These are phyloP conservation scores for Macrobrachium nipponense DNA, from an alignment of 1,140 invertebrate species.

Conservation along the genomic window DNA sequence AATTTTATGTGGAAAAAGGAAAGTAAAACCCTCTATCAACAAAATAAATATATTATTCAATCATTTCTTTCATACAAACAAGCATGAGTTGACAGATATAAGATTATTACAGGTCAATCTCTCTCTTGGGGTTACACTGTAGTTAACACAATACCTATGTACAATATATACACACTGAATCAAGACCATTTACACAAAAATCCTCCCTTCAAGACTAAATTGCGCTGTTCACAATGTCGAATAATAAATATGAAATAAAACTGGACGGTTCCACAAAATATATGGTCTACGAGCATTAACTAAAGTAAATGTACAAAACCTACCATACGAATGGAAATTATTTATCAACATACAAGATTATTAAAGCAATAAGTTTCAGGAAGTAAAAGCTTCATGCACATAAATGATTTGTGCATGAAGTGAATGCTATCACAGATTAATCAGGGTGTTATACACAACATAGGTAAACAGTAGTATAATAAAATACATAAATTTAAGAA, in stretches of 20 bases:
- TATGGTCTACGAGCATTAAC: not conserved
- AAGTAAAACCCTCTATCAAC: not conserved
- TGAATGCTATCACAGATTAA: conserved; percentile 13
- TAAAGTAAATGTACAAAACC: not conserved
- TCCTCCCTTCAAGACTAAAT: not conserved
- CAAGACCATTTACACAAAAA: not conserved
- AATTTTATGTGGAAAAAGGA: too few species aligned
- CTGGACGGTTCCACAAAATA: conserved; percentile 20
- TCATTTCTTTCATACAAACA: conserved; percentile 19
- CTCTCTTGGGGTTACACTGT: not conserved
- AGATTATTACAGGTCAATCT: not conserved
- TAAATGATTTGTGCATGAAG: conserved; percentile 15
- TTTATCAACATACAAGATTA: not conserved
- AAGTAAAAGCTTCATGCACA: conserved; percentile 7
- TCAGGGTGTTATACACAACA: not conserved
- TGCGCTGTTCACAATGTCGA: not conserved
- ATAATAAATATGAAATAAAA: conserved; percentile 22
- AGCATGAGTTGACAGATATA: not conserved
- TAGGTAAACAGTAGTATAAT: not conserved
- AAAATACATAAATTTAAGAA: not conserved
- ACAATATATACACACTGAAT: not conserved
- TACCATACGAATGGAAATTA: not conserved
- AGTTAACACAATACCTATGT: not conserved
- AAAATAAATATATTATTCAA: conserved; percentile 26
- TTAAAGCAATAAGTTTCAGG: not conserved